A percentile compares a stretch with the other conserved stretches of the same genome.
phyloP scores from a whole-genome alignment of 2,888 invertebrate genomes.

The Eristalis arbustorum region DNA sequence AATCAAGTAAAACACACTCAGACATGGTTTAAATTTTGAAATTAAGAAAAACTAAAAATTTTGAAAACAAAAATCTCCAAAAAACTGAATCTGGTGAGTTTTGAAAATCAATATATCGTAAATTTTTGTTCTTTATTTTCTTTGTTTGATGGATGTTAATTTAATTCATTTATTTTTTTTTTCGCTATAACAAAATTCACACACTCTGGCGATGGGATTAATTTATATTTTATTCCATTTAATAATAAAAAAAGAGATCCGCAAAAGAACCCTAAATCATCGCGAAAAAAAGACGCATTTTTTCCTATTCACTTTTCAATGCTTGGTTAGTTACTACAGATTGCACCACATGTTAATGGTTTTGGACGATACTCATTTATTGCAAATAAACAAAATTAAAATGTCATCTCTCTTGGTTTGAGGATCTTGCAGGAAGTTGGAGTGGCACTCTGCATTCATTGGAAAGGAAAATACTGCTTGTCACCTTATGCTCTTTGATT shows the following conservation, averaged over 20 bases:
- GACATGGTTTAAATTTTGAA: neutral
- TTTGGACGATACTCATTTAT: conserved; percentile 20
- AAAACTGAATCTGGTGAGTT: conserved; percentile 29
- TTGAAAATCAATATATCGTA: conserved; percentile 24
- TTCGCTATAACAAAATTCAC: conserved; percentile 22
- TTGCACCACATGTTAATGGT: conserved; percentile 23
- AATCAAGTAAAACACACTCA: neutral
- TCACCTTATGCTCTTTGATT: no score
- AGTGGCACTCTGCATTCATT: neutral
- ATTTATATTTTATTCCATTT: conserved; percentile 29
- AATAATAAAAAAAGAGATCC: neutral
- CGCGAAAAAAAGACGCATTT: neutral
- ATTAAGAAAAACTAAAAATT: neutral
- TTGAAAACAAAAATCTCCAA: neutral
- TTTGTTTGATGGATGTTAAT: conserved; percentile 38
- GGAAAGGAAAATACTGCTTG: no score
- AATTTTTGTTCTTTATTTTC: neutral
- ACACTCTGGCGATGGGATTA: conserved; percentile 44
- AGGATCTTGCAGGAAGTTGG: neutral
- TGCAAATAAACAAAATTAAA: neutral
- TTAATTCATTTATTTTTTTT: conserved; percentile 16
- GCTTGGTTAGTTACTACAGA: neutral
- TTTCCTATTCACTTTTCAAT: conserved; percentile 13
- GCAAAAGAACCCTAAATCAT: neutral
- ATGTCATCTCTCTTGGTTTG: neutral